Evolutionary conservation across 2,888 invertebrate species (phyloP).

Genomic region (Danaus chrysippus): DNA sequence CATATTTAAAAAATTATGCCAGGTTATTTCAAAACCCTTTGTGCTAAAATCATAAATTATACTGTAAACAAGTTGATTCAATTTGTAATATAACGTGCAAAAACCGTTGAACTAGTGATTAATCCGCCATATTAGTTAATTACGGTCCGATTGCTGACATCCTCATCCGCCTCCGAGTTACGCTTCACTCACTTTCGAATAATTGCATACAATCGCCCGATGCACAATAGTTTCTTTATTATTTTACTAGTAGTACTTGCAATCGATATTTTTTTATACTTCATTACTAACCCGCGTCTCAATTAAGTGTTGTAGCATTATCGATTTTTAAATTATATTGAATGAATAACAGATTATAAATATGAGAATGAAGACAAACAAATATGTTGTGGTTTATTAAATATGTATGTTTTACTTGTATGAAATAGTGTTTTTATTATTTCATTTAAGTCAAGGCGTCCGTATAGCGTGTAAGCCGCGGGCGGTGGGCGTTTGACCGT

Average conservation of each 20-base stretch:
- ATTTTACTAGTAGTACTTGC: conserved; percentile 9
- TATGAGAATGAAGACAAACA: no score
- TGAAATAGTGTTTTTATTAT: conserved; percentile 27
- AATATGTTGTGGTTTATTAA: no score
- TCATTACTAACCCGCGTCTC: no score
- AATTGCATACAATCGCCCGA: conserved; percentile 36
- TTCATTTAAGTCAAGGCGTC: conserved; percentile 41
- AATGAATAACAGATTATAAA: no score
- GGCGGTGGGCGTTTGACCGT: conserved; percentile 64
- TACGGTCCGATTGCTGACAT: conserved; percentile 46
- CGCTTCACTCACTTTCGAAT: conserved; percentile 40
- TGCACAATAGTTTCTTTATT: conserved; percentile 23
- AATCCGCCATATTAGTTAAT: conserved; percentile 67
- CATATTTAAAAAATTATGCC: no score
- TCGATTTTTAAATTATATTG: no score
- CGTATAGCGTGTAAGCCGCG: conserved; percentile 49
- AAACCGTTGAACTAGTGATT: conserved; percentile 50
- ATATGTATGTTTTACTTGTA: background rate
- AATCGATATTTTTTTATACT: no score
- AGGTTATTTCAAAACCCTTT: conserved; percentile 7
- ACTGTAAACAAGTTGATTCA: conserved; percentile 6
- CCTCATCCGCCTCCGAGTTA: conserved; percentile 36
- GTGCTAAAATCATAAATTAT: conserved; percentile 12
- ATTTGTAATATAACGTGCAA: conserved; percentile 27
- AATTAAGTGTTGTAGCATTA: no score